Conservation (phyloP, 2,888 invertebrate genomes). For the Trilocha varians region DNA sequence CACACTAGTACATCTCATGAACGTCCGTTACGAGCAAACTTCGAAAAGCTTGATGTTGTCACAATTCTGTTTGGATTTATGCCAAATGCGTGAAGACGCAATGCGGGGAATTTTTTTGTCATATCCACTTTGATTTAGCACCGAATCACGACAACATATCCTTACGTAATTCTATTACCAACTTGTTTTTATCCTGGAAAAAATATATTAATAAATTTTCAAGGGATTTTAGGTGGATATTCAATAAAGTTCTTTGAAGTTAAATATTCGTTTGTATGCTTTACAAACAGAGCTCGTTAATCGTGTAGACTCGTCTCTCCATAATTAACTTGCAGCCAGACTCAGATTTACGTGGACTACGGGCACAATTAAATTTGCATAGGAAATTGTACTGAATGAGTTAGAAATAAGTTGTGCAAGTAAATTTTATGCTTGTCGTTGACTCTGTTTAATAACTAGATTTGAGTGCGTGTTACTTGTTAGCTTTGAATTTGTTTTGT, state of each 20-base stretch:
- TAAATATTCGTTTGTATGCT: no score
- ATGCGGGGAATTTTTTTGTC: slow-evolving; percentile 33
- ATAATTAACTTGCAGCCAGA: slow-evolving; percentile 68
- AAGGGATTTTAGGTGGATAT: not conserved
- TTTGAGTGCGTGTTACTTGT: not conserved
- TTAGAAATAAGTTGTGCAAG: slow-evolving; percentile 64
- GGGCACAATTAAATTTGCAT: slow-evolving; percentile 73
- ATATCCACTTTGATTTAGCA: slow-evolving; percentile 11
- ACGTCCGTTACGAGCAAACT: slow-evolving; percentile 28
- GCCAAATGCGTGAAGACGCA: slow-evolving; percentile 54
- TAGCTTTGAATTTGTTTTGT: not conserved
- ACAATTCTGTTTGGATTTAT: slow-evolving; percentile 44
- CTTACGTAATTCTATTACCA: not conserved
- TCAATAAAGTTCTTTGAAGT: no score
- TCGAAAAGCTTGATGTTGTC: slow-evolving; percentile 47
- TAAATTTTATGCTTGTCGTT: slow-evolving; percentile 43
- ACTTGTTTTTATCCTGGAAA: not conserved
- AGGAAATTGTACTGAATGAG: slow-evolving; percentile 67
- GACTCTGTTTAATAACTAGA: not conserved
- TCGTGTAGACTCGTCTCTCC: slow-evolving; percentile 51
- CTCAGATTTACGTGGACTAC: slow-evolving; percentile 66
- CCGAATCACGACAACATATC: not conserved
- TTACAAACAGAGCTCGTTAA: slow-evolving; percentile 62
- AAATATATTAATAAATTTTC: not conserved
- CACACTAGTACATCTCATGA: slow-evolving; percentile 15